Percentiles rank a stretch among this genome's conserved stretches.
Evolutionary conservation across 2,888 invertebrate species (phyloP).

Genomic region (Loripinus fragilis): DNA sequence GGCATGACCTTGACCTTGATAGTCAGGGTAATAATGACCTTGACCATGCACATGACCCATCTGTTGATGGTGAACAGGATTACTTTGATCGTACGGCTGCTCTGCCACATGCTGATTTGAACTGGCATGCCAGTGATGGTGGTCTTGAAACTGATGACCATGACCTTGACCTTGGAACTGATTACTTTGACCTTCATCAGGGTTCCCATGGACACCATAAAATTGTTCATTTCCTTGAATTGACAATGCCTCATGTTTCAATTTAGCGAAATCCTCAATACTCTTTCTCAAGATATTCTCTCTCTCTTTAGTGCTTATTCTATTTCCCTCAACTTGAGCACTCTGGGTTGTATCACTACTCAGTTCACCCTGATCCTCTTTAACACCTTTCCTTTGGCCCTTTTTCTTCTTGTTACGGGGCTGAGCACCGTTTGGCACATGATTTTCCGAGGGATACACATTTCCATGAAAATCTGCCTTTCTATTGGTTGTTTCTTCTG

Average conservation of each 20-base stretch:
- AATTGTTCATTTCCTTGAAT: constrained; percentile 32
- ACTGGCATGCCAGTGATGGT: constrained; percentile 33
- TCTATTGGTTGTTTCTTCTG: constrained; percentile 30
- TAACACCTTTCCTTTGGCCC: not conserved
- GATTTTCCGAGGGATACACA: constrained; percentile 34
- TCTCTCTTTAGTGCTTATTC: constrained; percentile 24
- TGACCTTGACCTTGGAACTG: constrained; percentile 15
- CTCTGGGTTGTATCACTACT: not conserved
- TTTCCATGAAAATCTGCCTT: constrained; percentile 47
- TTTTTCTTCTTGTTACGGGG: not conserved
- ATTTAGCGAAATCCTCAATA: constrained; percentile 48
- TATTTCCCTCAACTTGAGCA: constrained; percentile 29
- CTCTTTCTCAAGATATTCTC: constrained; percentile 45
- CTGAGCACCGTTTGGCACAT: not conserved
- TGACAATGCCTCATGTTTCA: constrained; percentile 36
- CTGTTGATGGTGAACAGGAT: constrained; percentile 34
- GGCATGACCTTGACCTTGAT: constrained; percentile 41
- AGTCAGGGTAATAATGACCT: constrained; percentile 35
- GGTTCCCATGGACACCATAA: constrained; percentile 33
- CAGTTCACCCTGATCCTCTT: not conserved
- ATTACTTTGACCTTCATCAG: not conserved
- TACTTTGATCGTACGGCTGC: constrained; percentile 48
- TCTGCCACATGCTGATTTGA: constrained; percentile 39
- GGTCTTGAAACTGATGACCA: constrained; percentile 28
- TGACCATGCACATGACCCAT: constrained; percentile 33